A percentile compares a stretch with the other conserved stretches of the same genome.
phyloP scores from a whole-genome alignment of 1,140 invertebrate genomes.

The Bicyclus anynana region DNA sequence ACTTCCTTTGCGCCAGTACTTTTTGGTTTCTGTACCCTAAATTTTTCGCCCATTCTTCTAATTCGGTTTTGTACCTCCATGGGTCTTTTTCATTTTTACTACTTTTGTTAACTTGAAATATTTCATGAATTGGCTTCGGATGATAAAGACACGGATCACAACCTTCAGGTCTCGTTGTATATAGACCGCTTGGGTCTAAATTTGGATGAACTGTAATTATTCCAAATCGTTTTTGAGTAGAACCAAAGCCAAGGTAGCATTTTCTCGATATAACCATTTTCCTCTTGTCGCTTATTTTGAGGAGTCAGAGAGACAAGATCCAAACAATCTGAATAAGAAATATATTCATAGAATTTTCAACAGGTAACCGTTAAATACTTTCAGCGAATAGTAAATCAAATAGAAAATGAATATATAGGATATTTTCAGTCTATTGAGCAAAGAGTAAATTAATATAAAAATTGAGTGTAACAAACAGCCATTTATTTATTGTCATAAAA shows the following conservation, averaged over 20 bases:
- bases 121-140: conserved; percentile 40
- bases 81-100: conserved; percentile 41
- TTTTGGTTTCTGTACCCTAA: conserved; percentile 65
- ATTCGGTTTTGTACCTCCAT: conserved; percentile 58
- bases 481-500: too few relatives aligned
- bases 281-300: neutral
- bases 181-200: conserved; percentile 54
- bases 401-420: too few relatives aligned
- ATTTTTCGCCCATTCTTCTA: conserved; percentile 63
- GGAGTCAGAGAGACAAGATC: too few relatives aligned
- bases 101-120: conserved; percentile 41
- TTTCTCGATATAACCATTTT: neutral
- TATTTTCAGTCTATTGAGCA: too few relatives aligned
- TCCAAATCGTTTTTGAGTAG: conserved; percentile 43
- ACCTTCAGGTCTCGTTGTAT: conserved; percentile 36
- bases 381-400: too few relatives aligned
- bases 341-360: too few relatives aligned
- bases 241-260: conserved; percentile 32
- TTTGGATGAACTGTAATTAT: conserved; percentile 55
- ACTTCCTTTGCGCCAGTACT: conserved; percentile 43
- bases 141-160: conserved; percentile 58
- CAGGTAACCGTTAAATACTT: too few relatives aligned
- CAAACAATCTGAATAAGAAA: too few relatives aligned
- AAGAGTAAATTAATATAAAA: too few relatives aligned
- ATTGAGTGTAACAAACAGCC: too few relatives aligned